These are phyloP conservation scores for Brachypteracias leptosomus DNA, from an alignment of 2,113 vertebrate genomes.

Conservation along the genomic window DNA sequence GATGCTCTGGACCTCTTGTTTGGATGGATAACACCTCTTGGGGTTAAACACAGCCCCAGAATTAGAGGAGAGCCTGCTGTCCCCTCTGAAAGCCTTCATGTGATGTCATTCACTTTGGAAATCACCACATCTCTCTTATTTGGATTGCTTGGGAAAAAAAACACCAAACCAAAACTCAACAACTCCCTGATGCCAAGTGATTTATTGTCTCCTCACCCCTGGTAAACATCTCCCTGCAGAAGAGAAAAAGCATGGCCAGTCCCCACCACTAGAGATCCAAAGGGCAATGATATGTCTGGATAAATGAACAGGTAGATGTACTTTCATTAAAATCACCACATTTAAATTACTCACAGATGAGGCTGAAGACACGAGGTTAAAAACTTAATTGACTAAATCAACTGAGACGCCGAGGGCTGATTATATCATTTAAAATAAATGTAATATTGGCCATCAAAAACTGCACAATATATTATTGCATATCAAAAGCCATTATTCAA, in stretches of 20 bases:
- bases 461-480: slow-evolving; percentile 49
- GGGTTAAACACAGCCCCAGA: neutral
- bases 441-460: slow-evolving; percentile 58
- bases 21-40: neutral
- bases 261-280: neutral
- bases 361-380: slow-evolving; percentile 68
- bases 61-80: neutral
- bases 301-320: slow-evolving; percentile 66
- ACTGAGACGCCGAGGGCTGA: slow-evolving; percentile 41
- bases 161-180: neutral
- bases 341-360: slow-evolving; percentile 64
- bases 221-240: neutral
- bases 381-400: slow-evolving; percentile 75
- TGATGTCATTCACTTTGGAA: neutral
- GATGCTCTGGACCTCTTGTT: neutral
- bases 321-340: slow-evolving; percentile 68
- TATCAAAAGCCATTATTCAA: slow-evolving; percentile 68
- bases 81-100: neutral
- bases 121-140: neutral
- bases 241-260: neutral
- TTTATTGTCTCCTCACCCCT: neutral
- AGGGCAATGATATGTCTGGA: slow-evolving; percentile 17
- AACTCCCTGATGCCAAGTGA: neutral
- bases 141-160: neutral
- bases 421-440: slow-evolving; percentile 65